Evolutionary conservation across 2,888 invertebrate genomes (phyloP).

Genomic region (Himalopsyche kuldschensis): DNA sequence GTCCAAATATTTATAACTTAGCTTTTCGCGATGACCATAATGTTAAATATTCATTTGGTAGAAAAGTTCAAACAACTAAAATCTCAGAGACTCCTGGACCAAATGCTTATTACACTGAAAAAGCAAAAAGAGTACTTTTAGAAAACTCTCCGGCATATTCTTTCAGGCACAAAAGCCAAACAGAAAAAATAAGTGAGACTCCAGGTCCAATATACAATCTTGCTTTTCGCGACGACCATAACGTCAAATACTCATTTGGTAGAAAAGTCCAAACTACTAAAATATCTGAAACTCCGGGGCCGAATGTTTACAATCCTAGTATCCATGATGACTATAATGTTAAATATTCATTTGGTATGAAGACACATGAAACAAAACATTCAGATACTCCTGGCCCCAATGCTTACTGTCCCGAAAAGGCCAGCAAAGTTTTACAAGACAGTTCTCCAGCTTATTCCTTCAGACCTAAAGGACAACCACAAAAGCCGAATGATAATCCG

Average conservation of each 20-base stretch:
- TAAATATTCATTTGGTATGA: constrained; percentile 57
- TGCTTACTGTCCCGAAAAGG: constrained; percentile 62
- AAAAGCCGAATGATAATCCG: too few relatives aligned
- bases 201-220: constrained; percentile 70
- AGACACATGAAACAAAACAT: constrained; percentile 47
- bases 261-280: constrained; percentile 64
- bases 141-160: constrained; percentile 59
- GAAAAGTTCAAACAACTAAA: constrained; percentile 62
- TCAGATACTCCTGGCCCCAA: constrained; percentile 66
- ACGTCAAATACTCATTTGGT: constrained; percentile 64
- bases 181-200: constrained; percentile 56
- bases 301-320: constrained; percentile 63
- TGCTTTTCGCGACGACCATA: constrained; percentile 58
- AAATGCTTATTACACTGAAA: constrained; percentile 61
- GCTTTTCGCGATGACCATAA: constrained; percentile 62
- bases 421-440: constrained; percentile 60
- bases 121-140: constrained; percentile 52
- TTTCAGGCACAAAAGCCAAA: constrained; percentile 55
- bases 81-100: constrained; percentile 66
- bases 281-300: constrained; percentile 62
- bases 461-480: constrained; percentile 66
- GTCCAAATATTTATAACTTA: constrained; percentile 58
- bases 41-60: constrained; percentile 71
- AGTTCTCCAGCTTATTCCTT: constrained; percentile 72
- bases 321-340: constrained; percentile 55